Conservation (phyloP, 1,140 invertebrate genomes). For the Pseudomyrmex sp. region DNA sequence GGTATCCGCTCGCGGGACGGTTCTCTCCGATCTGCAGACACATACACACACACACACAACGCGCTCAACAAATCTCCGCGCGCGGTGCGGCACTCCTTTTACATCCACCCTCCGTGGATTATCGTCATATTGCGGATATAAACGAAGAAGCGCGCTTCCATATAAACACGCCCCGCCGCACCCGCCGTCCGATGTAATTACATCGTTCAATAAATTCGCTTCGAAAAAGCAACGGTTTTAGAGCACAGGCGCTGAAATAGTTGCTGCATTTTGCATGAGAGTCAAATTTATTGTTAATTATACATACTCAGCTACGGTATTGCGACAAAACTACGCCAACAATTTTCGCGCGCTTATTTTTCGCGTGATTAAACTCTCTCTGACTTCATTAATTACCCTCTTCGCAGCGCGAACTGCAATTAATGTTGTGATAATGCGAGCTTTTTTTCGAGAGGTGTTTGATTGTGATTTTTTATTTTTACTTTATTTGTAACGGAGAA, state of each 20-base stretch:
- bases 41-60: too few relatives aligned
- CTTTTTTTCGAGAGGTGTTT: not conserved
- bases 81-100: not conserved
- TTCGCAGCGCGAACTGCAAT: not conserved
- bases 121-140: constrained; percentile 24
- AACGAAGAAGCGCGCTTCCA: not conserved
- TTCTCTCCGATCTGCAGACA: not conserved
- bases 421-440: not conserved
- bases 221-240: too few relatives aligned
- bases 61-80: constrained; percentile 30
- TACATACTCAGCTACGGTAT: not conserved
- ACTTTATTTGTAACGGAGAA: too few relatives aligned
- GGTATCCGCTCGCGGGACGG: constrained; percentile 39
- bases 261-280: not conserved
- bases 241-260: not conserved
- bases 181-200: not conserved
- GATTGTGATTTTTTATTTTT: too few relatives aligned
- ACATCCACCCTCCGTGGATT: constrained; percentile 22
- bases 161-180: not conserved
- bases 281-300: constrained; percentile 19
- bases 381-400: not conserved
- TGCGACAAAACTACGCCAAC: constrained; percentile 18
- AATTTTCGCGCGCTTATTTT: constrained; percentile 27
- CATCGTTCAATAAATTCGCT: not conserved
- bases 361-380: constrained; percentile 6